Evolutionary conservation across 1,140 invertebrate genomes (phyloP).

Genomic region (Cotesia vestalis): DNA sequence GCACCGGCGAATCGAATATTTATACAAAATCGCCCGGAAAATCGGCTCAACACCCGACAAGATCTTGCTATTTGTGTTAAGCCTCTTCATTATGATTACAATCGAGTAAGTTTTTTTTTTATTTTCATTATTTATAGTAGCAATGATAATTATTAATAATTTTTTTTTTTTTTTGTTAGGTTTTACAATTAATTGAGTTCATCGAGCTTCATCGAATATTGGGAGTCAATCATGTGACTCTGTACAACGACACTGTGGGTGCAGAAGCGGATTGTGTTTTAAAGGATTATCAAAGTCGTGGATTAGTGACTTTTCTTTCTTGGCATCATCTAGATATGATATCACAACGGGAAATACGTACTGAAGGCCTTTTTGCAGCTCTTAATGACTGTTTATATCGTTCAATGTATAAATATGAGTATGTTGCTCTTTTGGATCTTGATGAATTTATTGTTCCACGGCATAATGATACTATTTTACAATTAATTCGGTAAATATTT

Average conservation of each 20-base stretch:
- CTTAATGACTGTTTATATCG: conserved; percentile 94
- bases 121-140: not conserved
- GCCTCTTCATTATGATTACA: conserved; percentile 90
- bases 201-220: conserved; percentile 88
- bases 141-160: conserved; percentile 9
- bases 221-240: conserved; percentile 87
- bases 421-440: conserved; percentile 86
- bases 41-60: conserved; percentile 61
- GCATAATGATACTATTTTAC: conserved; percentile 74
- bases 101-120: conserved; percentile 67
- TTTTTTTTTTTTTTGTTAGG: conserved; percentile 60
- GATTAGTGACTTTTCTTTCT: conserved; percentile 81
- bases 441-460: conserved; percentile 91
- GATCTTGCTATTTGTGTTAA: conserved; percentile 89
- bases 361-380: conserved; percentile 90
- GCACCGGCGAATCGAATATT: conserved; percentile 72
- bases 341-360: conserved; percentile 90
- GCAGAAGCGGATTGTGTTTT: conserved; percentile 80
- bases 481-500: conserved; percentile 70
- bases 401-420: conserved; percentile 83
- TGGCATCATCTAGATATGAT: conserved; percentile 88
- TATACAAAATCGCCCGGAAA: conserved; percentile 65
- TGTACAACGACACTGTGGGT: conserved; percentile 92
- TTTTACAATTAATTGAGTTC: conserved; percentile 88
- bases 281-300: conserved; percentile 72